Evolutionary conservation across 2,888 invertebrate genomes (phyloP), one percentile per base, ranked within the genome.

Genomic region (Drosophila sordidapex): DNA sequence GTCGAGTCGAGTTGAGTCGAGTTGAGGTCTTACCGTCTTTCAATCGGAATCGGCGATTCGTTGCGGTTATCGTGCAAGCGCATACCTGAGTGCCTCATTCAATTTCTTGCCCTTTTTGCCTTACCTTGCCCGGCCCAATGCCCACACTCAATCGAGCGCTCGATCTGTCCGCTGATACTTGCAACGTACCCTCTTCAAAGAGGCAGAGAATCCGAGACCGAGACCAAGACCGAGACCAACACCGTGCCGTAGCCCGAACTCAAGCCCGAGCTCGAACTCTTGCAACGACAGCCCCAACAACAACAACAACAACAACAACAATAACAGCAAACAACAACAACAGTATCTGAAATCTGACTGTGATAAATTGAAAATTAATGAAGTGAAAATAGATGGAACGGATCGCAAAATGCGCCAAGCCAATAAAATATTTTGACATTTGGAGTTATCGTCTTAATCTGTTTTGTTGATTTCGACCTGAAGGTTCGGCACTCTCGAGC

Each of bases 331-430:
- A n/a, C 2, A 49, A 18, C 31, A 25, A 36, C 18, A 57, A 63
- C 77, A 67, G 84, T 90, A 92, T 91, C 91, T 90, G 74, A 90
- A 91, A 91, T 92, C 92, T 90, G 91, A 90, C 91, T 91, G 91
- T 92, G 92, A 91, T 91, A 91, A 91, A 92, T 91, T 91, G 91
- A 91, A 91, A 91, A 91, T 91, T 91, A 91, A 91, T 91, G 91
- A 91, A 91, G 91, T 91, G 91, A 91, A 91, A 91, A 91, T 91
- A 91, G 92, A 91, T 91, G 91, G 92, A 91, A 92, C 91, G 91
- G 92, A 91, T 91, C 91, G 92, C 91, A 92, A 92, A 92, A 91
- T 91, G 91, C 91, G 91, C 91, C 91, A 90, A 90, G 91, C 92
- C 91, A 91, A 91, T 91, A 91, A 91, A 91, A 91, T 91, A 91